Evolutionary conservation across 2,888 invertebrate species (phyloP), one percentile per base, ranked within the genome.

Genomic region (Embidobia sp.): DNA sequence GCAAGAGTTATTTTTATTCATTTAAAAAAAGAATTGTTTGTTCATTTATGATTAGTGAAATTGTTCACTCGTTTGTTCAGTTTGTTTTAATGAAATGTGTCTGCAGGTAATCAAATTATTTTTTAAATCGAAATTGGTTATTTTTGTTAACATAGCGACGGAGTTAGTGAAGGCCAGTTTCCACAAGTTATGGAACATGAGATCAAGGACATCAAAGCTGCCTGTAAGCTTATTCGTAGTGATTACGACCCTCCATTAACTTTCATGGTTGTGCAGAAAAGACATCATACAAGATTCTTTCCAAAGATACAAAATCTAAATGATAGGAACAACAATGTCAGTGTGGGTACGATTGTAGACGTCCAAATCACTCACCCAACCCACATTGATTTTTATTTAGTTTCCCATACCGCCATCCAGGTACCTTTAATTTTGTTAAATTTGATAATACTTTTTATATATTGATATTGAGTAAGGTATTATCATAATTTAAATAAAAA

Each of bases 211-310:
- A 93, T 96, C 7, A 91, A 94, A 84, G 90, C 90, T 35, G 98
- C 98, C 0, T 96, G 96, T 82, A 90, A 86, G 80, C 88, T 86
- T 81, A 82, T 93, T 27, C 88, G 90, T 49, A 78, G 89, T 3
- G 89, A 87, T 0, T 94, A 93, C 82, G 92, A 93, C 83, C 97
- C 98, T 0, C 92, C 93, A 49, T 93, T 99, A 16, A 95, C 98
- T 22, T 98, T 98, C 89, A 90, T 98, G 35, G 95, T 98, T 5
- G 98, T 99, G 0, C 98, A 99, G 88, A 99, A 99, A 90, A 92
- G 99, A 0, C 99, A 99, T 91, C 98, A 99, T 86, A 97, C 98
- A 0, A 92, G 98, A 40, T 85, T 92, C 10, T 92, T 92, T 77
- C 92, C 92, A 0, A 84, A 83, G 1, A 83, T 88, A 69, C 7